phyloP scores from a whole-genome alignment of 2,113 vertebrate species.

The Reinhardtius hippoglossoides region DNA sequence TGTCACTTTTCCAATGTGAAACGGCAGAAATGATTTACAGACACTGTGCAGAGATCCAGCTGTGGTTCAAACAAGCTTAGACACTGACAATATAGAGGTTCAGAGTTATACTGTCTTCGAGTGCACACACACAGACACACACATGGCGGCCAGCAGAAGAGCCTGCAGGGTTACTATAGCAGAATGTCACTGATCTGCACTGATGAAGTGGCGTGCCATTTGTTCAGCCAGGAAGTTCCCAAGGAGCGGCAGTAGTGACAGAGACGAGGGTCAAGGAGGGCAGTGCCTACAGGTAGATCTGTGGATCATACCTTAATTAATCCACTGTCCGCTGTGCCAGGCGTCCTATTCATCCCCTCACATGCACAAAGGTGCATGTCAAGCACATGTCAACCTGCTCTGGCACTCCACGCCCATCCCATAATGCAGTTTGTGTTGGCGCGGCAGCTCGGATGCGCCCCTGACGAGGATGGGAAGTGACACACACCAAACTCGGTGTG shows the following conservation, averaged over 20 bases:
- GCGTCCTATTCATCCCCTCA: constrained; percentile 55
- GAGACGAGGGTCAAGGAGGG: constrained; percentile 62
- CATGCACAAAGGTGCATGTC: constrained; percentile 64
- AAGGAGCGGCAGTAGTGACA: constrained; percentile 46
- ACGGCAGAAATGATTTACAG: neutral
- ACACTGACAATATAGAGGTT: constrained; percentile 6
- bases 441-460: constrained; percentile 81
- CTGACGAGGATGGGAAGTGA: constrained; percentile 94
- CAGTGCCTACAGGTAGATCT: constrained; percentile 73
- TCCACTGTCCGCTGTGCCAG: constrained; percentile 47
- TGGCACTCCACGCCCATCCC: constrained; percentile 80
- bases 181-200: constrained; percentile 78
- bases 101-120: neutral
- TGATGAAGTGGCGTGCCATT: constrained; percentile 74
- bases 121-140: constrained; percentile 2
- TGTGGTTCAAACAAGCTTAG: neutral
- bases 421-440: constrained; percentile 83
- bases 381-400: constrained; percentile 81
- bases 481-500: constrained; percentile 96
- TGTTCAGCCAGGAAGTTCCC: constrained; percentile 67
- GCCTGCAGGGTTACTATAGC: constrained; percentile 61
- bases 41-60: constrained; percentile 3
- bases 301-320: constrained; percentile 72
- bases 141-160: constrained; percentile 28
- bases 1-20: neutral